Evolutionary conservation across 2,113 vertebrate species (phyloP).

Genomic region (Spheniscus mendiculus): DNA sequence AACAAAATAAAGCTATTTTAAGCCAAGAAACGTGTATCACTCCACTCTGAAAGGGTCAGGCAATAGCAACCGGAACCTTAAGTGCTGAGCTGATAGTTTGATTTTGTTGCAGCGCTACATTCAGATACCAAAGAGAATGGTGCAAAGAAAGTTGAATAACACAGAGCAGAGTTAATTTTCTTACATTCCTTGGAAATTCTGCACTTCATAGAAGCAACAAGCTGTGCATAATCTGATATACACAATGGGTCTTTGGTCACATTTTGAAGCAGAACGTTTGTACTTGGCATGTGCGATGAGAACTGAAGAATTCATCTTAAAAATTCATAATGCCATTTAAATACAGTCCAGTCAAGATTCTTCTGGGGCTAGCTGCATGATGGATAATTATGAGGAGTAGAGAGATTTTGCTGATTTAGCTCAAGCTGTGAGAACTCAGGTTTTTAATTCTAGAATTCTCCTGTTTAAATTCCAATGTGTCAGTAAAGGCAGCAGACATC

Average conservation of each 20-base stretch:
- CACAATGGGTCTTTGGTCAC: neutral
- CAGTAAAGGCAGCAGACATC: neutral
- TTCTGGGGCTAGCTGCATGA: neutral
- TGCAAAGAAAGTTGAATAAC: neutral
- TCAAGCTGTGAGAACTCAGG: neutral
- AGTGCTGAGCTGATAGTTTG: neutral
- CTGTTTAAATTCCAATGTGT: neutral
- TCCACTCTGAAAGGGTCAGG: neutral
- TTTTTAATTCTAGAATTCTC: neutral
- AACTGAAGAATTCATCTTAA: neutral
- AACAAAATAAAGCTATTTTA: neutral
- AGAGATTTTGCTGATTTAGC: neutral
- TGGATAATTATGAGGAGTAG: neutral
- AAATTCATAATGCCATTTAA: neutral
- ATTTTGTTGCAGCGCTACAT: neutral
- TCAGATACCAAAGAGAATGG: neutral
- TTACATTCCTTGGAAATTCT: neutral
- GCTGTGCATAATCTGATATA: neutral
- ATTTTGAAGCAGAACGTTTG: neutral
- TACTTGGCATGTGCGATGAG: neutral
- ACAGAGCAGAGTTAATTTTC: neutral
- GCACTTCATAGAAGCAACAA: neutral
- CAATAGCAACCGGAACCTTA: neutral
- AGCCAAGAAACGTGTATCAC: neutral
- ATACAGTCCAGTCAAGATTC: neutral